Evolutionary conservation across 2,113 vertebrate species (phyloP), one percentile per base, ranked within the genome.

Genomic region (Hystrix brachyura): DNA sequence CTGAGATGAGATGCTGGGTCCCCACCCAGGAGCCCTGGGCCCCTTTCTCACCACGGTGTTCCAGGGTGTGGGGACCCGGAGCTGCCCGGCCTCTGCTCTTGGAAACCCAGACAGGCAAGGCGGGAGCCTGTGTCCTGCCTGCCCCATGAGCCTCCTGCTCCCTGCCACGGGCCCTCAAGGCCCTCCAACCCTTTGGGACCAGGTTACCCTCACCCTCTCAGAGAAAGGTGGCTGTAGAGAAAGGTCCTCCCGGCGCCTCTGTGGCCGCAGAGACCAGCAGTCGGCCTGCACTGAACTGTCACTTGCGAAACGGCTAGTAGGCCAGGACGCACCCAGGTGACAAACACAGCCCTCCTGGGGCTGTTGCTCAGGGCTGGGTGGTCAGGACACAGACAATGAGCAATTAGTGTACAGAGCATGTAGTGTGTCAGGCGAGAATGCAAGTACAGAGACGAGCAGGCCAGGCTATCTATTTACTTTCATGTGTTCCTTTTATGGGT

Each of bases 141-240:
- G 13, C 74, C 25, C 23, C 43, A 3, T 0, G 6, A 38, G 11
- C 25, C 46, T 32, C 1, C 9, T 9, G 4, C 1, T 10, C 10
- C 72, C 72, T 11, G 23, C 38, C 38, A 38, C 38, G 2, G 38
- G 38, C 38, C 38, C 38, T 38, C 38, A 38, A 38, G 38, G 38
- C 38, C 38, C 38, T 38, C 38, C 38, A 38, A 38, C 38, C 38
- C 38, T 38, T 38, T 38, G 38, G 38, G 38, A 38, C 38, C 38
- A 38, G 38, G 38, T 38, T 38, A 38, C 38, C 38, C 38, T 38
- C 38, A 60, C 59, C 59, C 59, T 60, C 59, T 60, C 18, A 60
- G 59, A 5, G 21, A 60, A 60, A 19, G 59, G 59, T 60, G 5
- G 59, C 59, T 60, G 18, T 60, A 12, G 71, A 15, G 46, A 25